Evolutionary conservation across 2,797 vertebrate species (phyloP).

Genomic region (Strix occidentalis): DNA sequence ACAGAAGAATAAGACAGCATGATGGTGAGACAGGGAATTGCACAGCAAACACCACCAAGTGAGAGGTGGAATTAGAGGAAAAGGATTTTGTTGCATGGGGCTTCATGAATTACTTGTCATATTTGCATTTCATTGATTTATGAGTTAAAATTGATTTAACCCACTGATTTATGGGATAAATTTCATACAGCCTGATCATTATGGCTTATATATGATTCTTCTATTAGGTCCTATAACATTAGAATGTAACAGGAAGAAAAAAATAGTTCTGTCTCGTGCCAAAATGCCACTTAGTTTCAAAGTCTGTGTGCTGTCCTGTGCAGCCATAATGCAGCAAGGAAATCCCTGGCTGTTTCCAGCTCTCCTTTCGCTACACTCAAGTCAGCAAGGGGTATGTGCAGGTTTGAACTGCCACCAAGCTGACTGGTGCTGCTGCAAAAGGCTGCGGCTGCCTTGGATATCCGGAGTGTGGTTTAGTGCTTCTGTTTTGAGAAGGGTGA

Average conservation of each 20-base stretch:
- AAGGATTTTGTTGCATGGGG: background rate
- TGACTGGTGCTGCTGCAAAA: background rate
- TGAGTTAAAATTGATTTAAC: background rate
- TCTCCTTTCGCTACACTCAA: background rate
- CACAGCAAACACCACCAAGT: background rate
- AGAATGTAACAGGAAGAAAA: background rate
- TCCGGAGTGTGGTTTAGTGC: rapidly evolving
- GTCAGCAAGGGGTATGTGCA: background rate
- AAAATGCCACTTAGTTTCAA: background rate
- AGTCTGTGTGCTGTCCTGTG: background rate
- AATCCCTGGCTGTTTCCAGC: background rate
- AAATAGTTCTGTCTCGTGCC: background rate
- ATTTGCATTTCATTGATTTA: background rate
- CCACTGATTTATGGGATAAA: background rate
- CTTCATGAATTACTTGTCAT: background rate
- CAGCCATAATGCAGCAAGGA: rapidly evolving
- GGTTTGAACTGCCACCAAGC: background rate
- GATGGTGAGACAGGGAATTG: background rate
- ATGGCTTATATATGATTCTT: background rate
- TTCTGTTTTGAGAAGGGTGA: background rate
- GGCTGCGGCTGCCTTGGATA: rapidly evolving
- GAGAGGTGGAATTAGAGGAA: background rate
- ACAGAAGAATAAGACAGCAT: background rate
- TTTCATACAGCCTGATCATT: background rate
- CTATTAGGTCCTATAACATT: background rate